phyloP scores from a whole-genome alignment of 2,888 invertebrate species.

The Spatulosminthurus flaviceps region DNA sequence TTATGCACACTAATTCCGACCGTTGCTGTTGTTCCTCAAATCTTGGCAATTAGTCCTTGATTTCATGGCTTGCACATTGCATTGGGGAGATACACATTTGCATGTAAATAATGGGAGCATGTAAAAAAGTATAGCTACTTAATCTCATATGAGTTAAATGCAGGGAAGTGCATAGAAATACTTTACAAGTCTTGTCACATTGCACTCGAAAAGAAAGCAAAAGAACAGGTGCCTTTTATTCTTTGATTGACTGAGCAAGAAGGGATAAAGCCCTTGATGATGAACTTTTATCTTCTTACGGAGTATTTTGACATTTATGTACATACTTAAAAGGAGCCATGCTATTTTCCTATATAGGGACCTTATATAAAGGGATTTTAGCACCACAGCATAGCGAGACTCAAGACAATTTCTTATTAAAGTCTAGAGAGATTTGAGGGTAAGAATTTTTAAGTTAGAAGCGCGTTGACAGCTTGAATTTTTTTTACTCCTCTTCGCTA shows the following conservation, averaged over 20 bases:
- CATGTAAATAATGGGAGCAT: too few relatives aligned
- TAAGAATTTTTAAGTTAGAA: too few relatives aligned
- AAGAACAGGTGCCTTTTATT: conserved; percentile 26
- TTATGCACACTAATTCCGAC: conserved; percentile 22
- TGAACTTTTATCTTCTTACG: too few relatives aligned
- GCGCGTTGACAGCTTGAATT: not conserved
- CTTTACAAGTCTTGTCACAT: not conserved
- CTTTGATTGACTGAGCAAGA: not conserved
- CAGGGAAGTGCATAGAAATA: too few relatives aligned
- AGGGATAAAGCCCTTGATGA: conserved; percentile 8
- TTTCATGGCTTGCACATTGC: not conserved
- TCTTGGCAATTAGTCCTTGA: conserved; percentile 22
- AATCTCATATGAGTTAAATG: too few relatives aligned
- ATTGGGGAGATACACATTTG: too few relatives aligned
- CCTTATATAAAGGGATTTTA: too few relatives aligned
- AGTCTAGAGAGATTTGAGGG: too few relatives aligned
- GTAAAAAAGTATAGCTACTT: not conserved
- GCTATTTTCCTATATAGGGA: too few relatives aligned
- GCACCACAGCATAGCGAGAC: too few relatives aligned
- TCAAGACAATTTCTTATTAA: too few relatives aligned
- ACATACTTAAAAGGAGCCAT: too few relatives aligned
- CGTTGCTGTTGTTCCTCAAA: conserved; percentile 18
- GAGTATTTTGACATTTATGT: not conserved
- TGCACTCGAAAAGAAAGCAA: not conserved
- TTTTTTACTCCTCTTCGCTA: conserved; percentile 10